Evolutionary conservation across 2,113 vertebrate species (phyloP), one percentile per base, ranked within the genome.

Genomic region (Prolemur simus): DNA sequence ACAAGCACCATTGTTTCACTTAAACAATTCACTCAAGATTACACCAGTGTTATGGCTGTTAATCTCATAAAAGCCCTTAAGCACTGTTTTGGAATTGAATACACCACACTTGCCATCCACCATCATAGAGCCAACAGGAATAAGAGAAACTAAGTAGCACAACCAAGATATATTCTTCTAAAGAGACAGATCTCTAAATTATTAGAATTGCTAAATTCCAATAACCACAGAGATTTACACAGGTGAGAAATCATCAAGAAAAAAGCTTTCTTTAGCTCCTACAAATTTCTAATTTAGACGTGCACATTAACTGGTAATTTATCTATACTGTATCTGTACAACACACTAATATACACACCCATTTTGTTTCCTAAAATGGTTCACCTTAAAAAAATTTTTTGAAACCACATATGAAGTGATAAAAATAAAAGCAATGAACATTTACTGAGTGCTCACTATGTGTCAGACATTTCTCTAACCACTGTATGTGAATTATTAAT

Each of bases 301-400:
- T 32, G 84, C 63, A 92, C 78, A 88, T n/a, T 97, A 94, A 86
- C 0, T 63, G 89, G 85, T 32, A 92, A 81, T 81, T 92, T 92
- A 74, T 73, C 63, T 91, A 1, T 60, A 84, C 77, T 84, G 0
- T 54, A 84, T 68, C 42, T 90, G 10, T 80, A 81, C 66, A 91
- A 84, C 80, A 54, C 52, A 95, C 15, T 47, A 12, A 52, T 6
- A 78, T 15, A 83, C 37, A 49, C 6, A 71, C 60, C 49, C n/a
- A 78, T 74, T 80, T 81, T 73, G 56, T 85, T 94, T 94, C 34
- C 71, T 89, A 94, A 94, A 96, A 92, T 81, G 34, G 34, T 85
- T 88, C 29, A 94, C 29, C n/a, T 76, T 76, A 81, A 87, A 49
- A 60, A 6, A 21, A 4, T n/a, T 81, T 49, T 91, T 63, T 60